A percentile compares a stretch with the other conserved stretches of the same genome.
Evolutionary conservation across 2,797 vertebrate species (phyloP).

Genomic region (Enteromius argenteus): DNA sequence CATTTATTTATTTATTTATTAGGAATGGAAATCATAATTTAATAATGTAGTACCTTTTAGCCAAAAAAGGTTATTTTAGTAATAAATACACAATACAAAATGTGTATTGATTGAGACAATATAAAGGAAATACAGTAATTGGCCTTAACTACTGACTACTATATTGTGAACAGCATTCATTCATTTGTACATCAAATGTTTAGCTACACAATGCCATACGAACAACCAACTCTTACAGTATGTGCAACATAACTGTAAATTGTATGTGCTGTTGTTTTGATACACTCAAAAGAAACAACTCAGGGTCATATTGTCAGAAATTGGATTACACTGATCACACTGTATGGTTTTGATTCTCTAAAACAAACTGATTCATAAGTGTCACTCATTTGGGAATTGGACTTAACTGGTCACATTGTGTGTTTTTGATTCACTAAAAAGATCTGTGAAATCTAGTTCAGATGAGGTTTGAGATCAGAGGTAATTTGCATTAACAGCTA

Average conservation of each 20-base stretch:
- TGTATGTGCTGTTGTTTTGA: background rate
- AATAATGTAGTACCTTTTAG: background rate
- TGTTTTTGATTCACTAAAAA: background rate
- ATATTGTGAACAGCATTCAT: background rate
- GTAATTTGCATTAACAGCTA: conserved; percentile 6
- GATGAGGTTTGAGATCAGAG: conserved; percentile 3
- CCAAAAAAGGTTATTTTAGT: background rate
- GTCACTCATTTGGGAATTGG: background rate
- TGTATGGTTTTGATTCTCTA: background rate
- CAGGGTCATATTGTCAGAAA: background rate
- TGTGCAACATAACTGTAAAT: background rate
- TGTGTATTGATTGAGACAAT: background rate
- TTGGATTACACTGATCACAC: background rate
- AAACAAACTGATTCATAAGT: background rate
- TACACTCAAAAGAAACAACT: background rate
- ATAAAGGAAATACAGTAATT: background rate
- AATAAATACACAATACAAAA: background rate
- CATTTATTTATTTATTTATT: background rate
- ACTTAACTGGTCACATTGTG: background rate
- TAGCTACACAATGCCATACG: background rate
- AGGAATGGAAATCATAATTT: background rate
- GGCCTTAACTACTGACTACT: background rate
- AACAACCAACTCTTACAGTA: background rate
- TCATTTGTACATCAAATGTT: background rate
- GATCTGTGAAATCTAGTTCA: background rate